Evolutionary conservation across 30 jellyfish, hydroid and myxozoan species (phyloP).

Genomic region (Thelohanellus kitauei): DNA sequence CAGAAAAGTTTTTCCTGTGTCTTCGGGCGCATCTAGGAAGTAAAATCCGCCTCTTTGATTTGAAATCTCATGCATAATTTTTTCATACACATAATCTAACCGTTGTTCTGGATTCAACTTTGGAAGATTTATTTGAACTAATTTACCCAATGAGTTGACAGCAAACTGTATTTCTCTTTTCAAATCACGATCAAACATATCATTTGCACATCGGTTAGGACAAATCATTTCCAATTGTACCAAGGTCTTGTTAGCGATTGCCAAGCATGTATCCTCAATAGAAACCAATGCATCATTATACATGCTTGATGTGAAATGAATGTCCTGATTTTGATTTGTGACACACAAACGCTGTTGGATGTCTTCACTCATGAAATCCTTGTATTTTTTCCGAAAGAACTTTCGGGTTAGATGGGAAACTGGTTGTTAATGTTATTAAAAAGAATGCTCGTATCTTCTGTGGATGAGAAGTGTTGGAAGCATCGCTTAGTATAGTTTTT

Average conservation of each 20-base stretch:
- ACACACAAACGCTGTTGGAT: neutral
- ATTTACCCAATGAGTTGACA: neutral
- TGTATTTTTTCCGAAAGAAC: neutral
- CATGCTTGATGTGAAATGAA: neutral
- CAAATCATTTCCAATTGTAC: neutral
- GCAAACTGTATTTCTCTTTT: neutral
- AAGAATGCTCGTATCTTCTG: neutral
- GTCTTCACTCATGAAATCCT: neutral
- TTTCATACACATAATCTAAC: neutral
- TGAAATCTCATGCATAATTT: neutral
- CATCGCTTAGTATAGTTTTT: neutral
- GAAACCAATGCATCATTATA: neutral
- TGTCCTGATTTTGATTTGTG: neutral
- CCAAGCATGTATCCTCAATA: neutral
- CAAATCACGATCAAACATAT: neutral
- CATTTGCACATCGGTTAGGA: neutral
- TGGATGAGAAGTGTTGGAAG: neutral
- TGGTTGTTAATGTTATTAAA: neutral
- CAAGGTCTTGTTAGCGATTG: neutral
- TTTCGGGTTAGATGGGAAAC: neutral
- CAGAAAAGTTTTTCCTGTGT: constrained; percentile 27
- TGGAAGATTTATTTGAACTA: constrained; percentile 1
- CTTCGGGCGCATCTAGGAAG: constrained; percentile 47
- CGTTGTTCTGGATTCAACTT: neutral
- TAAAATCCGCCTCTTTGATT: neutral